phyloP scores from a whole-genome alignment of 2,888 invertebrate genomes.

The Drosophila anomelani region DNA sequence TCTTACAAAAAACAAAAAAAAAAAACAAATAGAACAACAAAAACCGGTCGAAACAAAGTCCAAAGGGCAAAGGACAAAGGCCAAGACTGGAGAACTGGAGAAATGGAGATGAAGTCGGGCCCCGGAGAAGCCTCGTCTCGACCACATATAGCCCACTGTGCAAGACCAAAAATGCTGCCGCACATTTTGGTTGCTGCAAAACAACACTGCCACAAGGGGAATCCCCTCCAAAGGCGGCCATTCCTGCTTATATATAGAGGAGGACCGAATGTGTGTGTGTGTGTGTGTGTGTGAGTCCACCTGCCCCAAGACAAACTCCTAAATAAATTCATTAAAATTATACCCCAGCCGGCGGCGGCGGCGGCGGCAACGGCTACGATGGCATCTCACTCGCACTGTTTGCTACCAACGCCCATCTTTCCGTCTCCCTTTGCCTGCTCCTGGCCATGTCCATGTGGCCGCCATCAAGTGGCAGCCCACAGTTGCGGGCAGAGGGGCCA shows the following conservation, averaged over 20 bases:
- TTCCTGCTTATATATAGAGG: constrained; percentile 58
- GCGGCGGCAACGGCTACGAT: constrained; percentile 11
- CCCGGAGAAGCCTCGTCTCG: constrained; percentile 32
- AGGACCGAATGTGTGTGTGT: constrained; percentile 1
- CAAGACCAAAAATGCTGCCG: constrained; percentile 81
- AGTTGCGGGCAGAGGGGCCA: constrained; percentile 62
- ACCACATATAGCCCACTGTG: constrained; percentile 79
- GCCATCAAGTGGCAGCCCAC: constrained; percentile 79
- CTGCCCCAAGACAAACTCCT: constrained; percentile 62
- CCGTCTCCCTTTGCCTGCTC: constrained; percentile 20
- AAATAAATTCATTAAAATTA: constrained; percentile 82
- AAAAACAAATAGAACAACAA: not conserved
- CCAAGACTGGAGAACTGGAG: constrained; percentile 1
- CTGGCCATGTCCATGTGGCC: constrained; percentile 59
- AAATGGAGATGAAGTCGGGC: constrained; percentile 3
- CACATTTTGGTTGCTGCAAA: constrained; percentile 81
- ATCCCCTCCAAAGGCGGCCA: constrained; percentile 48
- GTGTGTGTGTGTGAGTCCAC: constrained; percentile 53
- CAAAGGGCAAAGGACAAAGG: constrained; percentile 12
- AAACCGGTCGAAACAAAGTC: constrained; percentile 1
- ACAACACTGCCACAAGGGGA: constrained; percentile 63
- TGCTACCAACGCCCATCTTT: not conserved
- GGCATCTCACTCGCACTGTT: constrained; percentile 6
- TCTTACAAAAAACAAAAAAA: not conserved
- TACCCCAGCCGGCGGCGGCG: constrained; percentile 57